Conservation (phyloP, 2,113 vertebrate species). For the Cyprinus carpio region DNA sequence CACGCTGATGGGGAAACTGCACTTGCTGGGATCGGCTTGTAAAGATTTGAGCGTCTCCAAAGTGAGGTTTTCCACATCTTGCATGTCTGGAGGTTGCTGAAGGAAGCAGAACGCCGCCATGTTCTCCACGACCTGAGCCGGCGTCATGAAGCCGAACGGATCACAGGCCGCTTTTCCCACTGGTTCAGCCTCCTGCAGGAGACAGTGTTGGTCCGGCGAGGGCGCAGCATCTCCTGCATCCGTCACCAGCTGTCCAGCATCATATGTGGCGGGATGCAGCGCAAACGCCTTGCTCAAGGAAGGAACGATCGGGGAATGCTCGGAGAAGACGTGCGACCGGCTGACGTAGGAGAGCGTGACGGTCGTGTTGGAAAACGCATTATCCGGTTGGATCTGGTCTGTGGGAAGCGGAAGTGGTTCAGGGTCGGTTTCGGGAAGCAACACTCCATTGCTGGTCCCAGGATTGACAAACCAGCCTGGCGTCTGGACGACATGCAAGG, state of each 20-base stretch:
- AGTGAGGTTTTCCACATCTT: slow-evolving; percentile 28
- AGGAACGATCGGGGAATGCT: slow-evolving; percentile 63
- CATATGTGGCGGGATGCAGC: slow-evolving; percentile 40
- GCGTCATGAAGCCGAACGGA: slow-evolving; percentile 59
- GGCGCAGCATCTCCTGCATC: slow-evolving; percentile 55
- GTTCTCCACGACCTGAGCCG: slow-evolving; percentile 58
- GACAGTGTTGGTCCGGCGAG: slow-evolving; percentile 64
- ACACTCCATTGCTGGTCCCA: slow-evolving; percentile 55
- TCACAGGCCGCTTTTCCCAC: slow-evolving; percentile 62
- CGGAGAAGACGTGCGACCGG: slow-evolving; percentile 74
- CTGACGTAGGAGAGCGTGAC: slow-evolving; percentile 80
- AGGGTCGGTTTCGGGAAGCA: slow-evolving; percentile 61
- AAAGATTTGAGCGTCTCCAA: slow-evolving; percentile 45
- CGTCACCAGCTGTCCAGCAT: slow-evolving; percentile 55
- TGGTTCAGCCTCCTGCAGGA: slow-evolving; percentile 61
- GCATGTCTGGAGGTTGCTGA: slow-evolving; percentile 55
- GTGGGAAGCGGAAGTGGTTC: slow-evolving; percentile 60
- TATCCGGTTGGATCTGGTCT: slow-evolving; percentile 72
- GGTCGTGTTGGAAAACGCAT: slow-evolving; percentile 77
- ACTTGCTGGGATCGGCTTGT: slow-evolving; percentile 45
- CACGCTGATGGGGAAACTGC: slow-evolving; percentile 40
- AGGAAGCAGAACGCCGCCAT: slow-evolving; percentile 44
- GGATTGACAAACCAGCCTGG: slow-evolving; percentile 70
- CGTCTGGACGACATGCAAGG: slow-evolving; percentile 62
- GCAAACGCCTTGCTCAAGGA: background rate